A percentile compares a stretch with the other conserved stretches of the same genome.
Conservation (phyloP, 2,113 vertebrate species). For the Grus americana region DNA sequence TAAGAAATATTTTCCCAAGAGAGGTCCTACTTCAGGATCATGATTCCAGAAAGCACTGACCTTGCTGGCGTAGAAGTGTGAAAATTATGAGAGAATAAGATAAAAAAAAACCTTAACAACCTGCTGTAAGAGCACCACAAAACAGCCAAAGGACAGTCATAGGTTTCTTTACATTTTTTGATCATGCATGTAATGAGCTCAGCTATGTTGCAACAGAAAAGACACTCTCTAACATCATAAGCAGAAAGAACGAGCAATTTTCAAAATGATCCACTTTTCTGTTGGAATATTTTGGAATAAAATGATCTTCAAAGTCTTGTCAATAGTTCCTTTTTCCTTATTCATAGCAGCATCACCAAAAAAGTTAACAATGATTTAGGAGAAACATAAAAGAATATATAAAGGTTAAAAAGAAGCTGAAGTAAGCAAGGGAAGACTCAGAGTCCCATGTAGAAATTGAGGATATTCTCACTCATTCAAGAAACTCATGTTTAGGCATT, state of each 20-base stretch:
- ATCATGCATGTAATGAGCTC: not conserved
- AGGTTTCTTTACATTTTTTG: not conserved
- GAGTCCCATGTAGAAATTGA: not conserved
- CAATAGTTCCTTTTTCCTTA: not conserved
- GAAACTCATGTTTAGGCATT: not conserved
- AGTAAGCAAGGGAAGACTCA: not conserved
- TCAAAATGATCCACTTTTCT: not conserved
- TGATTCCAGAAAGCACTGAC: not conserved
- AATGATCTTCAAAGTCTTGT: not conserved
- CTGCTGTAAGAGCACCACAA: not conserved
- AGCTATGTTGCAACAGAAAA: not conserved
- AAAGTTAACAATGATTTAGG: not conserved
- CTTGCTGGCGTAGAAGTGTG: not conserved
- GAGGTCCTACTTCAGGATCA: not conserved
- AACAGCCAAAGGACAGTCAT: not conserved
- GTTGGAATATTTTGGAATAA: not conserved
- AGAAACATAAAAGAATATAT: not conserved
- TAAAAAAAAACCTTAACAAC: not conserved
- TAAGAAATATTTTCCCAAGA: not conserved
- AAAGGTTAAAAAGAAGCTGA: not conserved
- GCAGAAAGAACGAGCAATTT: not conserved
- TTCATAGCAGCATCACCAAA: not conserved
- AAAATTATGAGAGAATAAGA: not conserved
- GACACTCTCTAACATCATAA: not conserved
- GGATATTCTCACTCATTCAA: not conserved